Base-by-base conservation (phyloP, 2,888 invertebrate species). In the Anaspis maculata region DNA sequence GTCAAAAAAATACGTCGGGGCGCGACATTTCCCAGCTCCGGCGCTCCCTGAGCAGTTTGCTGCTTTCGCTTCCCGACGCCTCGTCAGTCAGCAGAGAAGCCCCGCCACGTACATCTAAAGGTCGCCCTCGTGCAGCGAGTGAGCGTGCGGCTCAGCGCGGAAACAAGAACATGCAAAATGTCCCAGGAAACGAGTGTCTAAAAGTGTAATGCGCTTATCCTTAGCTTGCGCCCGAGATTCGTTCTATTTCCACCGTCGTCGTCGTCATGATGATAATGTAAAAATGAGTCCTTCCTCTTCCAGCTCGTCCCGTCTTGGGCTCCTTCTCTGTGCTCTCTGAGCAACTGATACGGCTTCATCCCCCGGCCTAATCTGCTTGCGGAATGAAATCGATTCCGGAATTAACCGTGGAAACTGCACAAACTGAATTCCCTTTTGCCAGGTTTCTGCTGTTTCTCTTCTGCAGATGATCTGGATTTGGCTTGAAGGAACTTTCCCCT, bases 321-420 rank as follows among this genome's bases (percentile, higher is more conserved):
- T 44, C 37, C 39, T 41, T 43, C 45, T 43, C 37, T 37, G 34
- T 41, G 39, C 38, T 40, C 39, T n/a, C n/a, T n/a, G n/a, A n/a
- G 42, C 35, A 30, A 40, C 43, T 40, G 43, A 41, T 46, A 37
- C 42, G 46, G 44, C 39, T 44, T 46, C 46, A 42, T 44, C 40
- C 37, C 23, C 16, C 22, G 13, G n/a, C 25, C 34, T 46, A 46
- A 46, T 46, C 46, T 42, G 39, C 34, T 40, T 44, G 42, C 42
- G 39, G 42, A 40, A 40, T 44, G 44, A 37, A 46, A 44, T 46
- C 44, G 46, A 46, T 46, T 36, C 35, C 30, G 30, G 46, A 42
- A 44, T 41, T 46, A 42, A 38, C 46, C 37, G 33, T 30, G 37
- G 37, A 31, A 46, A 42, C 38, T 44, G 29, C 38, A 42, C 39